A percentile compares a stretch with the other conserved stretches of the same genome.
Conservation (phyloP, 2,888 invertebrate species). For the Lasioglossum leucozonium region DNA sequence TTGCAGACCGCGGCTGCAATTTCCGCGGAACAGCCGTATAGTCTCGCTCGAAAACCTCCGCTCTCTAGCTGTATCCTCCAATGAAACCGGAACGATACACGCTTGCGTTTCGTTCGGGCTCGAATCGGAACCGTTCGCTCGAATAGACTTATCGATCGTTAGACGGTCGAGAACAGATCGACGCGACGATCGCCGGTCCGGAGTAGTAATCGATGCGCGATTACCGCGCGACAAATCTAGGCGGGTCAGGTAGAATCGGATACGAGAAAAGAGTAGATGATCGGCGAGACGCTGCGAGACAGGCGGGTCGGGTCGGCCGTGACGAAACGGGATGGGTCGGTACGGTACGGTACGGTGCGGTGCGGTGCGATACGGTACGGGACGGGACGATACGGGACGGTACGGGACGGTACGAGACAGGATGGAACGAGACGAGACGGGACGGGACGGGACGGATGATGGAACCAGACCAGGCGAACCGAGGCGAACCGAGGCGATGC, state of each 20-base stretch:
- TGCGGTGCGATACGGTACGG: too few relatives aligned
- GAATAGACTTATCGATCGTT: neutral
- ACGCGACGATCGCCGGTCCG: too few relatives aligned
- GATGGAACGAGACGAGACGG: neutral
- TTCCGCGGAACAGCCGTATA: neutral
- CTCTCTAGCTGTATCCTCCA: neutral
- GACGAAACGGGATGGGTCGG: neutral
- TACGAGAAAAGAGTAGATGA: neutral
- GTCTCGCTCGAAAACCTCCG: too few relatives aligned
- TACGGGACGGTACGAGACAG: neutral
- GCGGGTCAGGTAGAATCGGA: neutral
- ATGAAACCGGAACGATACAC: neutral
- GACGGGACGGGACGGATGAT: neutral
- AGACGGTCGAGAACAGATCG: too few relatives aligned
- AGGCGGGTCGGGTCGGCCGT: neutral
- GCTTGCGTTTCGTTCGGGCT: neutral
- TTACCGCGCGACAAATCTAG: neutral
- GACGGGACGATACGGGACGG: neutral
- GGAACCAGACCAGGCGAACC: neutral
- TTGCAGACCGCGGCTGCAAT: neutral
- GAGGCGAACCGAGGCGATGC: slow-evolving; percentile 10
- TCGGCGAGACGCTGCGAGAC: too few relatives aligned
- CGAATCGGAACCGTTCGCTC: neutral
- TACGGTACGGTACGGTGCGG: neutral
- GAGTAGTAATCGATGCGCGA: too few relatives aligned